Percentiles rank a stretch among this genome's conserved stretches.
These are phyloP conservation scores for Cantharis rufa DNA, from an alignment of 2,888 invertebrate genomes.

Conservation along the genomic window DNA sequence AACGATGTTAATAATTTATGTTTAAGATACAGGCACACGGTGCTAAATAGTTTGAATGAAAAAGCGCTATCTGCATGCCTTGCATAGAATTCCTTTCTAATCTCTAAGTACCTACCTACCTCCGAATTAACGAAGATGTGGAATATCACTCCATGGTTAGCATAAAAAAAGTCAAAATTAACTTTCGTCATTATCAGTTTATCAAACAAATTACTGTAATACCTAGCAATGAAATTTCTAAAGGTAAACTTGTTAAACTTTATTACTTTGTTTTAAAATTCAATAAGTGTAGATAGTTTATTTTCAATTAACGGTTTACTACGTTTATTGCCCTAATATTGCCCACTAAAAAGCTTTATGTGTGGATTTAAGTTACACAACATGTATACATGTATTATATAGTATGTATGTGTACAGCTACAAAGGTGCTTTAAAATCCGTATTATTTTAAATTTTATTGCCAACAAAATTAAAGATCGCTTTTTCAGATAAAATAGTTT, in stretches of 20 bases:
- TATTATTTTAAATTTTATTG: background rate
- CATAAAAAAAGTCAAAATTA: background rate
- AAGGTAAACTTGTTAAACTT: background rate
- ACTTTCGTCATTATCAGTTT: background rate
- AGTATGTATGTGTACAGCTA: background rate
- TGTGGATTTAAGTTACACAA: background rate
- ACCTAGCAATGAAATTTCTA: background rate
- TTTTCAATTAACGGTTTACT: background rate
- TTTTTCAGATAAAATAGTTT: background rate
- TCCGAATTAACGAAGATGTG: background rate
- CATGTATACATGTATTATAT: too few species aligned
- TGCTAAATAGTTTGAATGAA: background rate
- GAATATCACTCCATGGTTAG: background rate
- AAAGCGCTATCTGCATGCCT: background rate
- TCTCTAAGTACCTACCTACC: background rate
- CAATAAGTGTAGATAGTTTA: background rate
- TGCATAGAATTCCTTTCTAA: background rate
- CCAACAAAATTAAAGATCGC: background rate
- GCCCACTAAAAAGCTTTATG: background rate
- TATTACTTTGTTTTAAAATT: background rate
- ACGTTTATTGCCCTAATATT: background rate
- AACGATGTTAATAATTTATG: background rate
- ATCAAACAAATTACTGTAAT: background rate
- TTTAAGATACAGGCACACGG: background rate
- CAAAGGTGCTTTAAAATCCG: background rate